Conservation (phyloP, 2,113 vertebrate species). For the Dasyurus viverrinus region DNA sequence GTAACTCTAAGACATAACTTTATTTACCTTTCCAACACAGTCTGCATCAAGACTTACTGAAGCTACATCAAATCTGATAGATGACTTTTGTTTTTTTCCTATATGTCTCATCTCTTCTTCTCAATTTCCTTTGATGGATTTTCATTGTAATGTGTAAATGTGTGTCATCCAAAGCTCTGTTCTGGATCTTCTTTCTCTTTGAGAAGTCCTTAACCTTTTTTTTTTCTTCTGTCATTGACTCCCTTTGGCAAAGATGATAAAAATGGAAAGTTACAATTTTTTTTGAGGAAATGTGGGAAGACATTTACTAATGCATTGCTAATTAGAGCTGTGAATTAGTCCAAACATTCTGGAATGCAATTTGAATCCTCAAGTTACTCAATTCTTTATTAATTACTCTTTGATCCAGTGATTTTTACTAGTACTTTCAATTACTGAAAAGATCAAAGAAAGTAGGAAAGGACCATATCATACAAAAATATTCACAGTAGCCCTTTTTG, state of each 20-base stretch:
- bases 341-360: background rate
- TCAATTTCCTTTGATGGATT: background rate
- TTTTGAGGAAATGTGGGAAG: background rate
- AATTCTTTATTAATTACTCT: background rate
- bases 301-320: background rate
- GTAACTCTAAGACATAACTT: background rate
- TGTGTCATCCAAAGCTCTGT: background rate
- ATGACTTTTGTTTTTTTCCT: background rate
- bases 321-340: background rate
- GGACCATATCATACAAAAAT: background rate
- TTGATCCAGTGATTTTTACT: background rate
- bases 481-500: background rate
- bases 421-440: background rate
- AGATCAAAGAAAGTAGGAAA: background rate
- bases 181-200: background rate
- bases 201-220: background rate
- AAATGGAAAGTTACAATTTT: background rate
- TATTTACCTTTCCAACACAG: background rate
- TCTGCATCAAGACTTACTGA: slow-evolving; percentile 7
- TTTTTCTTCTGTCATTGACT: background rate
- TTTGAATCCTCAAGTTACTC: background rate
- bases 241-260: too few species aligned
- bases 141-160: background rate
- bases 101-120: background rate
- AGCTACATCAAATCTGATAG: background rate